These are phyloP conservation scores for Temnothorax unifasciatus DNA, from an alignment of 2,888 invertebrate species.

Conservation along the genomic window DNA sequence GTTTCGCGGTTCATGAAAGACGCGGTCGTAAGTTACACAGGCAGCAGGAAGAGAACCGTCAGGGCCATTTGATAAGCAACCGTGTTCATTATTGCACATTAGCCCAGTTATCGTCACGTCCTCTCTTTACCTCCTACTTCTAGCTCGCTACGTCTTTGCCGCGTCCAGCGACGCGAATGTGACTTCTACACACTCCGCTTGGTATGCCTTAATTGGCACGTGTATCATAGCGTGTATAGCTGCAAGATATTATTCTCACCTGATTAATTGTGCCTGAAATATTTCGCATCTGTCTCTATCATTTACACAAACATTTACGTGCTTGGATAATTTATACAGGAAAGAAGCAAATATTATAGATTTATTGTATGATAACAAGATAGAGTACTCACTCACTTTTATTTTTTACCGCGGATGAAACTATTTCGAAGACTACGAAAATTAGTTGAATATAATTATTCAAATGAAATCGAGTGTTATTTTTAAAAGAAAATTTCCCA, in stretches of 20 bases:
- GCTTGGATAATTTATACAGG: neutral
- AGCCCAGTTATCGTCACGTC: constrained; percentile 78
- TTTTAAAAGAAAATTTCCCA: neutral
- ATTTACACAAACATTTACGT: neutral
- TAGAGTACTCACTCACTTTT: neutral
- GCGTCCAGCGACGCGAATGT: constrained; percentile 42
- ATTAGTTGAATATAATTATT: constrained; percentile 2
- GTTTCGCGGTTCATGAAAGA: constrained; percentile 75
- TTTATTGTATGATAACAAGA: neutral
- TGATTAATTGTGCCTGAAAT: constrained; percentile 8
- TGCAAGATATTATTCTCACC: constrained; percentile 18
- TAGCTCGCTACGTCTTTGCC: constrained; percentile 59
- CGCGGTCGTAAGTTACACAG: constrained; percentile 65
- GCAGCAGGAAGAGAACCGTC: constrained; percentile 78
- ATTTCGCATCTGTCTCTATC: neutral
- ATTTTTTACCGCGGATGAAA: neutral
- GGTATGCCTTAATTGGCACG: constrained; percentile 50
- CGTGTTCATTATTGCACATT: constrained; percentile 78
- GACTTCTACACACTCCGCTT: constrained; percentile 30
- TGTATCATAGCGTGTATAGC: neutral
- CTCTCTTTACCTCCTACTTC: constrained; percentile 66
- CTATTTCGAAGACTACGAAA: neutral
- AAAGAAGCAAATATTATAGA: neutral
- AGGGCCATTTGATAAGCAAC: constrained; percentile 79
- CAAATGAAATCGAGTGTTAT: neutral